Evolutionary conservation across 1,140 invertebrate genomes (phyloP).

Genomic region (Centruroides vittatus): DNA sequence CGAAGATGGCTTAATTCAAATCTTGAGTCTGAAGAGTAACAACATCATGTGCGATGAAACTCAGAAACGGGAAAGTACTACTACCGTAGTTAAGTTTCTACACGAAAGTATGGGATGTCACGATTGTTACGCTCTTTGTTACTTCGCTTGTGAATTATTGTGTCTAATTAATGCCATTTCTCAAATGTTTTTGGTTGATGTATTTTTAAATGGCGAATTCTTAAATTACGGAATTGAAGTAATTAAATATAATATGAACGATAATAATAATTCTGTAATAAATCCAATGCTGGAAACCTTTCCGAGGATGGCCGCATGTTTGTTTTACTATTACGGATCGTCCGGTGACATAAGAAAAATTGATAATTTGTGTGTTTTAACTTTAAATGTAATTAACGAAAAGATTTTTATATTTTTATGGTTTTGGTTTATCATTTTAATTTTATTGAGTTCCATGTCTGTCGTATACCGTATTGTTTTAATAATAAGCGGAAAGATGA

Average conservation of each 20-base stretch:
- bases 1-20: constrained; percentile 91
- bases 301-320: constrained; percentile 77
- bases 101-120: constrained; percentile 82
- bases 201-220: constrained; percentile 91
- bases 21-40: constrained; percentile 87
- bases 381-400: constrained; percentile 76
- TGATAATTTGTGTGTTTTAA: constrained; percentile 72
- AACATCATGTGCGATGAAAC: constrained; percentile 82
- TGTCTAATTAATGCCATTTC: constrained; percentile 81
- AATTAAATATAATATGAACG: constrained; percentile 75
- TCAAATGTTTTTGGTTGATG: constrained; percentile 95
- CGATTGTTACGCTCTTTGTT: constrained; percentile 92
- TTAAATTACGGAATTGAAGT: constrained; percentile 89
- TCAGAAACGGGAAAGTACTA: constrained; percentile 92
- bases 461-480: constrained; percentile 60
- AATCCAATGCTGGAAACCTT: constrained; percentile 93
- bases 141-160: constrained; percentile 84
- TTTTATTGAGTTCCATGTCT: constrained; percentile 51
- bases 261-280: constrained; percentile 77
- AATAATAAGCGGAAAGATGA: constrained; percentile 62
- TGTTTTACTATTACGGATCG: constrained; percentile 69
- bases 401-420: constrained; percentile 82
- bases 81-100: constrained; percentile 82
- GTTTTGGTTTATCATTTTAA: constrained; percentile 76
- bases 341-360: constrained; percentile 67